These are phyloP conservation scores for Psittacula cyanocephala DNA, from an alignment of 2,113 vertebrate species.

Conservation along the genomic window DNA sequence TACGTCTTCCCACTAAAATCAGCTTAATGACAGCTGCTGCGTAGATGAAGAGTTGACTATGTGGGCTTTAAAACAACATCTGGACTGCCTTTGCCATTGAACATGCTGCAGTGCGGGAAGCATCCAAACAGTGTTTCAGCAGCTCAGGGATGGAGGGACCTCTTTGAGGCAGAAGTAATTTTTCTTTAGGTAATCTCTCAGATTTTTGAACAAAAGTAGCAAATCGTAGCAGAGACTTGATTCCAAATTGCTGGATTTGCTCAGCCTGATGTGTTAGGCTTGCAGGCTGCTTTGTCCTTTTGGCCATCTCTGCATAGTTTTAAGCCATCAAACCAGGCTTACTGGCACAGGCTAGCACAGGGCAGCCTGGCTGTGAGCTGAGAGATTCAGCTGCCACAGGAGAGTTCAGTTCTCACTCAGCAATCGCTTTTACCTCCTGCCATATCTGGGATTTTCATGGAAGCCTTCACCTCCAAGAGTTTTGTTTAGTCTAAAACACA, in stretches of 20 bases:
- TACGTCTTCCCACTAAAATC: neutral
- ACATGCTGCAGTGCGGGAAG: neutral
- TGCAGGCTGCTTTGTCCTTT: neutral
- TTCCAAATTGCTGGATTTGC: neutral
- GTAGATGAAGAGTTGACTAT: neutral
- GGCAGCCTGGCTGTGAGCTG: neutral
- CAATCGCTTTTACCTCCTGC: neutral
- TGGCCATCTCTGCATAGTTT: neutral
- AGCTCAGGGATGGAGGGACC: accelerated
- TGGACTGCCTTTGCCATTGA: neutral
- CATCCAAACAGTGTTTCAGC: neutral
- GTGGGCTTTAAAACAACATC: neutral
- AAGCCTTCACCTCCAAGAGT: neutral
- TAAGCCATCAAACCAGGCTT: neutral
- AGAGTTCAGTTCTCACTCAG: neutral
- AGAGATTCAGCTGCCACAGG: accelerated
- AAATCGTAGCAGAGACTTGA: neutral
- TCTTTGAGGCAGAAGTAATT: neutral
- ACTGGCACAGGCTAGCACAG: neutral
- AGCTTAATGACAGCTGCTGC: neutral
- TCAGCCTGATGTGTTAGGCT: neutral
- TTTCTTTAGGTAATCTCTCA: neutral
- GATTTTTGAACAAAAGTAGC: neutral
- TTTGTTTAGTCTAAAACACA: neutral
- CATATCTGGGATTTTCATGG: neutral